These are phyloP conservation scores for Odocoileus virginianus DNA, from an alignment of 2,113 vertebrate species.

Conservation along the genomic window DNA sequence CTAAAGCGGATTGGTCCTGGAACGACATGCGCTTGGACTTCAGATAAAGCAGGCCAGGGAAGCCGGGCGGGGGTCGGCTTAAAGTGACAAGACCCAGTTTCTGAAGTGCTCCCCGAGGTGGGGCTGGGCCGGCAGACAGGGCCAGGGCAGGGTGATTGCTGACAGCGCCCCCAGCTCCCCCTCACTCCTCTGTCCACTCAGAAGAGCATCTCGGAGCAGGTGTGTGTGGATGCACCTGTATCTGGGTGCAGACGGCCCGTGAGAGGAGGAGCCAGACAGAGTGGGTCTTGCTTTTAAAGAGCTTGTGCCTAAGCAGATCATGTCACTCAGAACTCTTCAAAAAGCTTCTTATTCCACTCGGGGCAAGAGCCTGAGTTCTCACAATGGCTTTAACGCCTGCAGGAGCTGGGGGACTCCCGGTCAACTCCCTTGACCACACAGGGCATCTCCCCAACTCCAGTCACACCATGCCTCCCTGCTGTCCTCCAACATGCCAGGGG, in stretches of 20 bases:
- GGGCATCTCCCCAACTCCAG: neutral
- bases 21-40: conserved; percentile 84
- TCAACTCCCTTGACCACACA: neutral
- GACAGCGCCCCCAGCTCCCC: rapidly evolving
- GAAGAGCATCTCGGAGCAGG: rapidly evolving
- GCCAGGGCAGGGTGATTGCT: neutral
- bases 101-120: neutral
- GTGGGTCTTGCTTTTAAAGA: conserved; percentile 1
- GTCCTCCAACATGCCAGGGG: neutral
- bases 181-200: rapidly evolving
- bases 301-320: conserved; percentile 5
- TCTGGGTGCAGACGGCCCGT: rapidly evolving
- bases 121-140: neutral
- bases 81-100: conserved; percentile 78
- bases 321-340: neutral
- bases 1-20: conserved; percentile 87
- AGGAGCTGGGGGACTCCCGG: rapidly evolving
- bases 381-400: neutral
- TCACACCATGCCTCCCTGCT: rapidly evolving
- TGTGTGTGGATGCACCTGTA: neutral
- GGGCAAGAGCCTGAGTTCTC: neutral
- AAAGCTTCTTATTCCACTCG: neutral
- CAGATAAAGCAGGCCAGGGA: conserved; percentile 82
- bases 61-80: conserved; percentile 71
- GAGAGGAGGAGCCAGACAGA: neutral